These are phyloP conservation scores for Neosilurus mollespiculum DNA, from an alignment of 2,797 vertebrate species.

Conservation along the genomic window DNA sequence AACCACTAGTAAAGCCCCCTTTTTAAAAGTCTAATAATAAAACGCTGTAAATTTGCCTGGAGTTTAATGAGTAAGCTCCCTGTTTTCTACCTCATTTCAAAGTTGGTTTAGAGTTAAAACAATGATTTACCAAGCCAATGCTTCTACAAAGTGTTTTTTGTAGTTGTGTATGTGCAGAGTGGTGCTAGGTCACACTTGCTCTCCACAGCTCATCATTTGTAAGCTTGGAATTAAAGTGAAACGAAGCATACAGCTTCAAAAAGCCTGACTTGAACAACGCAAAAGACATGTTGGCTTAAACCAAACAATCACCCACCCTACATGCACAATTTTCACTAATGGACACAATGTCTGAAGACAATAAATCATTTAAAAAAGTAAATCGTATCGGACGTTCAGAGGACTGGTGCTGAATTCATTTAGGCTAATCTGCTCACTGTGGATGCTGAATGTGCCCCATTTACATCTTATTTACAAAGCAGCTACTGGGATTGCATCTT, in stretches of 20 bases:
- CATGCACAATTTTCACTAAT: background rate
- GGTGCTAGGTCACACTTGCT: background rate
- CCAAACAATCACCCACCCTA: background rate
- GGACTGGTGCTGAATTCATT: background rate
- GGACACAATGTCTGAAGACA: background rate
- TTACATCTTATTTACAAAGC: constrained; percentile 25
- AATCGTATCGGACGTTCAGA: background rate
- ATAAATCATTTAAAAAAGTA: constrained; percentile 5
- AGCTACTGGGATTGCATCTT: background rate
- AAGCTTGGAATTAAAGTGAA: constrained; percentile 46
- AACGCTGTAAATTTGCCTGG: background rate
- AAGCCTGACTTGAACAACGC: background rate
- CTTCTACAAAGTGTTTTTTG: constrained; percentile 6
- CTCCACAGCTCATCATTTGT: constrained; percentile 50
- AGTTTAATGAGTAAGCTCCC: background rate
- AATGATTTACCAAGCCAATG: background rate
- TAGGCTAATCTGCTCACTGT: background rate
- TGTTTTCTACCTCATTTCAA: background rate
- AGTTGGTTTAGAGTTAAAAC: background rate
- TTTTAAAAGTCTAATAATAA: background rate
- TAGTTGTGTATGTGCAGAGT: background rate
- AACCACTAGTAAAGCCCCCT: background rate
- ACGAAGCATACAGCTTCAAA: background rate
- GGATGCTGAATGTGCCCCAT: background rate
- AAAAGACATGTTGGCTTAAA: background rate